These are phyloP conservation scores for Lophochroa leadbeateri DNA, from an alignment of 2,113 vertebrate genomes.

Conservation along the genomic window DNA sequence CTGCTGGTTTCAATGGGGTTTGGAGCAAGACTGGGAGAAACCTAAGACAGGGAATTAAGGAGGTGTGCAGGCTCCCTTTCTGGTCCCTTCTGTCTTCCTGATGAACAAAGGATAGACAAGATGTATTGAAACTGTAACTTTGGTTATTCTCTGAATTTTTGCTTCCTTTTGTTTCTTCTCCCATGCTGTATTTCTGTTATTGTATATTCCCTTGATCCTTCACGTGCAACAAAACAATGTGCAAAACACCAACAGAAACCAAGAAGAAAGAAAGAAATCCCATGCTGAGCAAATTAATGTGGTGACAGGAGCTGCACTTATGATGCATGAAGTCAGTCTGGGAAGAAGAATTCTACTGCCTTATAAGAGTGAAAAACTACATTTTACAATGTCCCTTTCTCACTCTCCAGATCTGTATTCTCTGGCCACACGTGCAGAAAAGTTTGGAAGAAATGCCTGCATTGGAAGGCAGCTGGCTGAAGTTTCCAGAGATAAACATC, in stretches of 20 bases:
- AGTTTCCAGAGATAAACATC: not conserved
- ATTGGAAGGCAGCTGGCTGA: not conserved
- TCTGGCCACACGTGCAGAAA: not conserved
- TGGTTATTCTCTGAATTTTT: not conserved
- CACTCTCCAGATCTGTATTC: not conserved
- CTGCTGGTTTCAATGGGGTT: not conserved
- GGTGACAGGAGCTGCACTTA: not conserved
- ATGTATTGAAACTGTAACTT: not conserved
- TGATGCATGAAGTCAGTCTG: not conserved
- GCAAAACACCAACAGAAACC: not conserved
- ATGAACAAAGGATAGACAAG: not conserved
- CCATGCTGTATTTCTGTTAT: not conserved
- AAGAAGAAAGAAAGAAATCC: not conserved
- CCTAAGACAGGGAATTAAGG: not conserved
- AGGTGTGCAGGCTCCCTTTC: not conserved
- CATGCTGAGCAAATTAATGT: not conserved
- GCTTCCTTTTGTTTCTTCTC: not conserved
- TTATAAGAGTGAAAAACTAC: not conserved
- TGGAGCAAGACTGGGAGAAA: not conserved
- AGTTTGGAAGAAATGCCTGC: not conserved
- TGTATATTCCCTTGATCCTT: not conserved
- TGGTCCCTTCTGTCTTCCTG: not conserved
- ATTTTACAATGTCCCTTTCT: not conserved
- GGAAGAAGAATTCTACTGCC: not conserved
- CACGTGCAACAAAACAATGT: not conserved